Conservation (phyloP, 2,113 vertebrate species). For the Podarcis cretensis region DNA sequence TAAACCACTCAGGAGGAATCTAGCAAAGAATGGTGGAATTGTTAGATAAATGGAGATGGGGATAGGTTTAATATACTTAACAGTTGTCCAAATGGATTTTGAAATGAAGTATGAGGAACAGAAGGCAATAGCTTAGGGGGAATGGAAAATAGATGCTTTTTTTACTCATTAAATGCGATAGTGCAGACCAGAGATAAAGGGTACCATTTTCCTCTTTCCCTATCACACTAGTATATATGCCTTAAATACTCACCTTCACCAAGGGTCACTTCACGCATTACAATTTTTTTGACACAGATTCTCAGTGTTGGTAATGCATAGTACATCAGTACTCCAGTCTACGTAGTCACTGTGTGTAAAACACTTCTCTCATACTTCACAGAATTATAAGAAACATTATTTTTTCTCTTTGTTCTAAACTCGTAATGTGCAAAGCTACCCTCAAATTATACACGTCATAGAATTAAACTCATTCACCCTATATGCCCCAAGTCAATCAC, state of each 20-base stretch:
- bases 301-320: too few species aligned
- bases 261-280: not conserved
- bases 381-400: not conserved
- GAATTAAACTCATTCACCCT: not conserved
- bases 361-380: too few species aligned
- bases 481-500: too few species aligned
- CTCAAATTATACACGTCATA: not conserved
- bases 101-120: constrained; percentile 13
- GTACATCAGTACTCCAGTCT: not conserved
- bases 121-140: not conserved
- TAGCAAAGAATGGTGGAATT: not conserved
- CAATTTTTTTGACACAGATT: too few species aligned
- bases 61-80: constrained; percentile 16
- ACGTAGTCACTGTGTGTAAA: too few species aligned
- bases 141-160: not conserved
- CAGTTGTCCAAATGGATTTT: constrained; percentile 13
- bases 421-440: not conserved
- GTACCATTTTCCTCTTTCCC: not conserved
- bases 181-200: not conserved
- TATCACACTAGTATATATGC: not conserved
- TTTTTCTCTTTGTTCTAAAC: not conserved
- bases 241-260: not conserved
- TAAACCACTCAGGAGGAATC: constrained; percentile 16
- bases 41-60: not conserved
- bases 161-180: not conserved